A percentile compares a stretch with the other conserved stretches of the same genome.
Evolutionary conservation across 1,140 invertebrate species (phyloP).

Genomic region (Aphaenogaster floridana): DNA sequence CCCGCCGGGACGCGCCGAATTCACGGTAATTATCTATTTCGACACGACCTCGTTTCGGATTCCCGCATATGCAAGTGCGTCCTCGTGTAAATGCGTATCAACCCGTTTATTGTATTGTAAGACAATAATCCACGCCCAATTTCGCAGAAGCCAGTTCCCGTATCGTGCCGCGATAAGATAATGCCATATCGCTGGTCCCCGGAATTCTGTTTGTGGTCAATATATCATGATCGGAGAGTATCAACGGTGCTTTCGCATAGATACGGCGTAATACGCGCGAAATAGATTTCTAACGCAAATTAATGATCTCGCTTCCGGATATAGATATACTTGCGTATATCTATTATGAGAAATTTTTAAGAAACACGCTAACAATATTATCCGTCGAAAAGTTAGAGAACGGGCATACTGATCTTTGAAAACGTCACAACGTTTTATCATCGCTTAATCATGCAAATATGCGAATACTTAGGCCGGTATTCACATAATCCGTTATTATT

Average conservation of each 20-base stretch:
- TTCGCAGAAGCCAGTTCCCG: neutral
- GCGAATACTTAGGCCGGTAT: neutral
- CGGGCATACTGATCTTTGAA: neutral
- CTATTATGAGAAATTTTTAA: neutral
- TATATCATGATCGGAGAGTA: slow-evolving; percentile 1
- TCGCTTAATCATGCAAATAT: neutral
- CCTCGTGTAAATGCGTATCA: slow-evolving; percentile 17
- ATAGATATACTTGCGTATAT: neutral
- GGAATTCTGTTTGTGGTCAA: slow-evolving; percentile 41
- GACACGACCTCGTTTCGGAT: slow-evolving; percentile 40
- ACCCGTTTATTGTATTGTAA: slow-evolving; percentile 41
- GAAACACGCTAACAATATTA: neutral
- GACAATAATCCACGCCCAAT: slow-evolving; percentile 47
- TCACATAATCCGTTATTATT: too few species aligned
- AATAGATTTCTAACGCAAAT: neutral
- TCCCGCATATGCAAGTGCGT: slow-evolving; percentile 27
- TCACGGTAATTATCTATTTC: slow-evolving; percentile 58
- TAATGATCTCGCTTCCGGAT: neutral
- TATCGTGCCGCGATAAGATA: slow-evolving; percentile 35
- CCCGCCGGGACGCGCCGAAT: slow-evolving; percentile 30
- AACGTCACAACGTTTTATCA: too few species aligned
- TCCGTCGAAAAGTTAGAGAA: neutral
- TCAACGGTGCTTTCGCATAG: neutral
- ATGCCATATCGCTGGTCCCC: neutral
- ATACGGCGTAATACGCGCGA: neutral